Evolutionary conservation across 2,888 invertebrate genomes (phyloP).

Genomic region (Meiosimyza decipiens): DNA sequence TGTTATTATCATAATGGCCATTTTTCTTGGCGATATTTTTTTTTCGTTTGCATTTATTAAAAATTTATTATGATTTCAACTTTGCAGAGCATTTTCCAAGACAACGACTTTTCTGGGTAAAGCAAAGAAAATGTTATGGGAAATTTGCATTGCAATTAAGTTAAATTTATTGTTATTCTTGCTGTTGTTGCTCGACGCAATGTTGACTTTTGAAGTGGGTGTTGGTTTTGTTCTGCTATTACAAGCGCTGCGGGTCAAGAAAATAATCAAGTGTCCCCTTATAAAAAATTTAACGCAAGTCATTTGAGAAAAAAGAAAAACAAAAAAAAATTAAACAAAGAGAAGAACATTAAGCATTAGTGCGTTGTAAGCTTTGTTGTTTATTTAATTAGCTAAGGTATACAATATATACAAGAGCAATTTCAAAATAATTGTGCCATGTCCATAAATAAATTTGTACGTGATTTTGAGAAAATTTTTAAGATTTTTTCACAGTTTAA

Average conservation of each 20-base stretch:
- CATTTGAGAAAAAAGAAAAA: slow-evolving; percentile 4
- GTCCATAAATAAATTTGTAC: too few relatives aligned
- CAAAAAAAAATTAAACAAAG: neutral
- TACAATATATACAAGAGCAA: too few relatives aligned
- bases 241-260: slow-evolving; percentile 28
- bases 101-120: neutral
- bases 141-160: neutral
- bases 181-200: neutral
- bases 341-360: slow-evolving; percentile 9
- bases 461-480: too few relatives aligned
- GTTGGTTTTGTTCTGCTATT: neutral
- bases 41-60: slow-evolving; percentile 21
- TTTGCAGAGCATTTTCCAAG: neutral
- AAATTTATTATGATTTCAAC: slow-evolving; percentile 23
- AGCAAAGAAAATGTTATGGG: neutral
- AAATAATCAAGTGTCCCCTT: slow-evolving; percentile 25
- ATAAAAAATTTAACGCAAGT: neutral
- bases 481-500: too few relatives aligned
- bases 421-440: too few relatives aligned
- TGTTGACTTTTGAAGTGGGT: neutral
- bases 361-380: slow-evolving; percentile 29
- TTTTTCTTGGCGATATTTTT: neutral
- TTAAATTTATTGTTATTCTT: neutral
- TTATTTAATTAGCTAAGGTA: slow-evolving; percentile 32
- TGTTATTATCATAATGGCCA: neutral